phyloP scores from a whole-genome alignment of 2,888 invertebrate genomes.

The Galeruca laticollis region DNA sequence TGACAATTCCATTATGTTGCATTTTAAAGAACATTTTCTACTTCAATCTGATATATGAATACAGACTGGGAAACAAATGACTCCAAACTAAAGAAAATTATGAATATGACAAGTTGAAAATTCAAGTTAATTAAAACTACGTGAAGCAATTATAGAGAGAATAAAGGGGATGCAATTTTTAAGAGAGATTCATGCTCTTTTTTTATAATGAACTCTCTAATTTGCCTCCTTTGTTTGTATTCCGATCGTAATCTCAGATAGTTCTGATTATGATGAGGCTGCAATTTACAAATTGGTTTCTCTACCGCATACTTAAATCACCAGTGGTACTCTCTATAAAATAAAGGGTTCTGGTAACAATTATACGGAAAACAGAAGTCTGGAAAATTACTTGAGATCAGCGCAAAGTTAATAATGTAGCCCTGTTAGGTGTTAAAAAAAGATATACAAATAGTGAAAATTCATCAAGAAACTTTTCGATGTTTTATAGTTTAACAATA shows the following conservation, averaged over 20 bases:
- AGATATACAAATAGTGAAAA: too few species aligned
- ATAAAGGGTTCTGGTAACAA: too few species aligned
- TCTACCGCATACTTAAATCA: neutral
- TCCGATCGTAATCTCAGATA: slow-evolving; percentile 8
- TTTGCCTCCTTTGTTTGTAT: slow-evolving; percentile 10
- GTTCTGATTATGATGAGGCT: slow-evolving; percentile 18
- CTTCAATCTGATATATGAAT: neutral
- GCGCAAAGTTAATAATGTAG: too few species aligned
- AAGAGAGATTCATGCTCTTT: neutral
- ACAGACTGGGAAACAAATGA: slow-evolving; percentile 4
- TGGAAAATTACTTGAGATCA: too few species aligned
- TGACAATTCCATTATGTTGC: too few species aligned
- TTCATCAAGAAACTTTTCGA: too few species aligned
- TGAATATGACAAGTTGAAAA: slow-evolving; percentile 18
- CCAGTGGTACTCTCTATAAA: too few species aligned
- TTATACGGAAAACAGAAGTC: too few species aligned
- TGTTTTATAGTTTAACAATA: too few species aligned
- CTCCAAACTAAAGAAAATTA: slow-evolving; percentile 23
- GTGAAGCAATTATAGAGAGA: slow-evolving; percentile 26
- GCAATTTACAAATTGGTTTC: slow-evolving; percentile 12
- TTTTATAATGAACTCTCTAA: slow-evolving; percentile 9
- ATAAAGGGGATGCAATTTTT: slow-evolving; percentile 14
- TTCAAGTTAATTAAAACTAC: slow-evolving; percentile 26
- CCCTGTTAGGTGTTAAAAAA: too few species aligned
- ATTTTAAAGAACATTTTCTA: too few species aligned